Conservation (phyloP, 1,140 invertebrate species). For the Drosophila neocordata region DNA sequence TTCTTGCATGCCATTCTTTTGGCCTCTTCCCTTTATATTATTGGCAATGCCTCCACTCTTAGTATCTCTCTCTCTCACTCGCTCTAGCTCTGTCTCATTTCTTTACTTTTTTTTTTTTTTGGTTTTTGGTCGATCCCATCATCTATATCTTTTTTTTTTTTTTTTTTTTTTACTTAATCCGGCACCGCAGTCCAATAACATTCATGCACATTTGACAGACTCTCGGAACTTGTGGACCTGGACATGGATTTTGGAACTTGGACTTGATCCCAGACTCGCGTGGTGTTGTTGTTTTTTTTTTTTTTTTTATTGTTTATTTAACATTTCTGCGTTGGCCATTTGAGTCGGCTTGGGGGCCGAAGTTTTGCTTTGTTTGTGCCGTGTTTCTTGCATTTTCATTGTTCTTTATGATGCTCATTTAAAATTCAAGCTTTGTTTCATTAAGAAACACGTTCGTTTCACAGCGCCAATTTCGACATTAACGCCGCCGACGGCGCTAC, state of each 20-base stretch:
- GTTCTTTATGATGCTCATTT: conserved; percentile 80
- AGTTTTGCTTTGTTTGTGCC: conserved; percentile 58
- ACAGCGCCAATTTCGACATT: conserved; percentile 75
- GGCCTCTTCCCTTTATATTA: not conserved
- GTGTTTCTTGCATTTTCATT: conserved; percentile 70
- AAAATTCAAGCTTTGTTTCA: conserved; percentile 81
- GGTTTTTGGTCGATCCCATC: conserved; percentile 17
- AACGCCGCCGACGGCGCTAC: conserved; percentile 78
- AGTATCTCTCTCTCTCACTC: not conserved
- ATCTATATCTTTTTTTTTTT: conserved; percentile 35
- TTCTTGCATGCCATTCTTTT: not conserved
- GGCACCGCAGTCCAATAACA: not conserved
- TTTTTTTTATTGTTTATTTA: conserved; percentile 72
- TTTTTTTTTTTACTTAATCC: conserved; percentile 25
- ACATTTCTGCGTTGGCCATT: conserved; percentile 61
- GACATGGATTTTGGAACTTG: not conserved
- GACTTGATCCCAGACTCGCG: conserved; percentile 16
- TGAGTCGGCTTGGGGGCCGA: conserved; percentile 43
- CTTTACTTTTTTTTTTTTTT: not conserved
- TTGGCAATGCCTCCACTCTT: not conserved
- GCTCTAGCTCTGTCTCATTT: not conserved
- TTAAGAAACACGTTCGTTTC: conserved; percentile 76
- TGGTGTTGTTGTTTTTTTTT: conserved; percentile 5
- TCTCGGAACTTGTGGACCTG: not conserved
- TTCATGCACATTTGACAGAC: conserved; percentile 56